Evolutionary conservation across 2,888 invertebrate species (phyloP).

Genomic region (Geotrupes spiniger): DNA sequence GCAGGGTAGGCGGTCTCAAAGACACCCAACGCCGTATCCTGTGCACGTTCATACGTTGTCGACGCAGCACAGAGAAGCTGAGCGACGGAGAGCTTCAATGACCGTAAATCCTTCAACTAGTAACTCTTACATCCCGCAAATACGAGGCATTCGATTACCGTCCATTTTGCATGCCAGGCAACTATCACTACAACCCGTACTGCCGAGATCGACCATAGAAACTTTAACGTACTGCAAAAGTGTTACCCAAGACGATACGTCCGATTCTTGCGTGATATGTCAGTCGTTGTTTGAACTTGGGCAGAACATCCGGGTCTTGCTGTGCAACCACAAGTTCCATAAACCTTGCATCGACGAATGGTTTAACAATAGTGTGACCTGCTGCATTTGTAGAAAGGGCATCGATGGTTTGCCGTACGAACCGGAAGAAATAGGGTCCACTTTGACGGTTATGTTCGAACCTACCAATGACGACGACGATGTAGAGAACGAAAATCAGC

Average conservation of each 20-base stretch:
- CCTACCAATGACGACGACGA: background rate
- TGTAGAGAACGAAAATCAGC: background rate
- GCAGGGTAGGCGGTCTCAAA: background rate
- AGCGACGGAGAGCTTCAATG: constrained; percentile 2
- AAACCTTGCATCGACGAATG: constrained; percentile 2
- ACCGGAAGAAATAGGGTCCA: background rate
- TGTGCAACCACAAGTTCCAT: constrained; percentile 3
- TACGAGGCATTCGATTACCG: background rate
- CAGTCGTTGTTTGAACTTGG: background rate
- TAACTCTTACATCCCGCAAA: background rate
- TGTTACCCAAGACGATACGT: background rate
- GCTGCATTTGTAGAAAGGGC: background rate
- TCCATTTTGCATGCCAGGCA: background rate
- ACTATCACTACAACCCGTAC: background rate
- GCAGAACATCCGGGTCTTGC: background rate
- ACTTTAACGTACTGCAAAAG: background rate
- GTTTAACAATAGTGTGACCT: background rate
- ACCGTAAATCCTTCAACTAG: background rate
- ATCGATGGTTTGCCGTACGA: background rate
- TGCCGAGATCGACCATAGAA: background rate
- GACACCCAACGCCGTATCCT: background rate
- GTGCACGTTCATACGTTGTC: background rate
- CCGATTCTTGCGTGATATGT: constrained; percentile 1
- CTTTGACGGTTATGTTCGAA: background rate
- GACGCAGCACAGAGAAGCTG: constrained; percentile 1